Evolutionary conservation across 2,113 vertebrate species (phyloP).

Genomic region (Pterocles burchelli): DNA sequence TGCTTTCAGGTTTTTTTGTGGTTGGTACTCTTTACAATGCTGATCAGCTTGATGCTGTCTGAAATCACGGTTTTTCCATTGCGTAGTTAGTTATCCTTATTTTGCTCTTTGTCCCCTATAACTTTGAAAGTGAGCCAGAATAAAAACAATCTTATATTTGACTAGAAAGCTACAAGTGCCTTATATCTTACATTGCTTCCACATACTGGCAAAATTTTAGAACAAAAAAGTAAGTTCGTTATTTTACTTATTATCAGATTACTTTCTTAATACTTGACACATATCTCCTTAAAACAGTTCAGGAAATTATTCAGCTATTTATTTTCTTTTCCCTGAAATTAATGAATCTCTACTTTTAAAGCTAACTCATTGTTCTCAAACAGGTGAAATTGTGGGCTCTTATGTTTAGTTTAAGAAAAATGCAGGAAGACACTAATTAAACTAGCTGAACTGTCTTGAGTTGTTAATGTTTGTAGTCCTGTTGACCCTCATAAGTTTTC

Average conservation of each 20-base stretch:
- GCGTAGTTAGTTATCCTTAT: background rate
- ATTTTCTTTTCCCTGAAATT: background rate
- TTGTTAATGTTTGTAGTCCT: background rate
- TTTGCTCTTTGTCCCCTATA: background rate
- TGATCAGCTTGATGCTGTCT: constrained; percentile 13
- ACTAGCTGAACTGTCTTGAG: background rate
- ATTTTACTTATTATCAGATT: constrained; percentile 5
- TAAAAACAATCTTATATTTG: background rate
- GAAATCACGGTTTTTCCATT: background rate
- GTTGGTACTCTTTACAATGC: background rate
- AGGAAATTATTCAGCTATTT: background rate
- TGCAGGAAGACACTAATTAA: background rate
- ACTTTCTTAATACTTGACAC: constrained; percentile 19
- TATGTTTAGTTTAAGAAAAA: constrained; percentile 32
- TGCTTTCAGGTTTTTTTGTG: background rate
- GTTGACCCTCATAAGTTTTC: background rate
- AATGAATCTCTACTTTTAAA: background rate
- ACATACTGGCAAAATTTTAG: constrained; percentile 1
- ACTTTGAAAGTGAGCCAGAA: constrained; percentile 43
- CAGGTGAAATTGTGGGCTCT: background rate
- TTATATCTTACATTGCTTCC: constrained; percentile 29
- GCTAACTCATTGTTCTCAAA: background rate
- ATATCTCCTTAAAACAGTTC: background rate
- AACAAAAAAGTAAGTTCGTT: background rate
- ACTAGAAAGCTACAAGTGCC: constrained; percentile 5